A percentile compares a stretch with the other conserved stretches of the same genome.
Evolutionary conservation across 2,888 invertebrate genomes (phyloP).

Genomic region (Acronicta aceris): DNA sequence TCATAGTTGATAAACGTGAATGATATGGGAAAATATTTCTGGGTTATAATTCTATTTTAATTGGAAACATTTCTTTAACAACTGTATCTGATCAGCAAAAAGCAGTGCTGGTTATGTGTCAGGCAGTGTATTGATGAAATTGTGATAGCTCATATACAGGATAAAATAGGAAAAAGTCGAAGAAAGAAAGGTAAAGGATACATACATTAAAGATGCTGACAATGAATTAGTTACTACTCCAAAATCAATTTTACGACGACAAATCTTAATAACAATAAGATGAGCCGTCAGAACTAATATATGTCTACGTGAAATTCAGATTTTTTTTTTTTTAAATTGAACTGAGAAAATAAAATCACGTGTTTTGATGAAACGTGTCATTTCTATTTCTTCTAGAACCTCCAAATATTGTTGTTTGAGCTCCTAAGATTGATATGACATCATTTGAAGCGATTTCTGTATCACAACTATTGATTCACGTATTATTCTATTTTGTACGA

Average conservation of each 20-base stretch:
- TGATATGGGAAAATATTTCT: slow-evolving; percentile 35
- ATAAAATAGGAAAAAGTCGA: too few relatives aligned
- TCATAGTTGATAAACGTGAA: slow-evolving; percentile 60
- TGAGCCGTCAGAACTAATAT: neutral
- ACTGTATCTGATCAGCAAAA: too few relatives aligned
- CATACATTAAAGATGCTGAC: too few relatives aligned
- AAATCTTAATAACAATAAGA: neutral
- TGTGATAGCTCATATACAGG: too few relatives aligned
- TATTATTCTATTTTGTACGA: slow-evolving; percentile 19
- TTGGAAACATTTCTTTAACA: too few relatives aligned
- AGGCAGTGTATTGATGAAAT: too few relatives aligned
- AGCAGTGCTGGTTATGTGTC: too few relatives aligned
- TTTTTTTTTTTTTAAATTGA: neutral
- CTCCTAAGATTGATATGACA: slow-evolving; percentile 7
- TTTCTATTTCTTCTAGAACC: slow-evolving; percentile 31
- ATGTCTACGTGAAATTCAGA: neutral
- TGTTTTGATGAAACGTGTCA: slow-evolving; percentile 5
- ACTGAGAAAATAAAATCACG: slow-evolving; percentile 13
- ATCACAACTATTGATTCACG: slow-evolving; percentile 18
- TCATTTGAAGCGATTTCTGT: slow-evolving; percentile 25
- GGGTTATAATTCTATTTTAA: slow-evolving; percentile 26
- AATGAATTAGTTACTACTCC: too few relatives aligned
- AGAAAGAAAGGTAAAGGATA: too few relatives aligned
- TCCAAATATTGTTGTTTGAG: slow-evolving; percentile 24
- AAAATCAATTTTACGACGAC: too few relatives aligned